Evolutionary conservation across 37 sponge, comb jelly and placozoan species (phyloP), one percentile per base, ranked within the genome.

Genomic region (Ianthella basta): DNA sequence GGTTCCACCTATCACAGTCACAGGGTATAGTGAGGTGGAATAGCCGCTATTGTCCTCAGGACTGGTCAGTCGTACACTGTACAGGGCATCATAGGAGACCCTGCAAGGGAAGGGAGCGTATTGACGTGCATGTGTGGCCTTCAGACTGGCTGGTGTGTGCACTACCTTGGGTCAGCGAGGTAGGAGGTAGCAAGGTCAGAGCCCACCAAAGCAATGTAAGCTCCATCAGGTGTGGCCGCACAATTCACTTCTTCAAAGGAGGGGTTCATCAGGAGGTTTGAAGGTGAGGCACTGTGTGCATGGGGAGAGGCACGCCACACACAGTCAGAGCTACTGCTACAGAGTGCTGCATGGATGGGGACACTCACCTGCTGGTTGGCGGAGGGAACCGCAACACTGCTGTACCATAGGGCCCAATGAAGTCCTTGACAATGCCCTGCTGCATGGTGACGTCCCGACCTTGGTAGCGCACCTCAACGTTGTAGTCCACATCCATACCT

Each of bases 191-290:
- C 68, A 6, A 27, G 24, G 69, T 83, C 83, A 32, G 64, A 4
- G 25, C 34, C 38, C 14, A 83, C 55, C 8, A 44, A 44, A 54
- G 30, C 44, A 55, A 83, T 69, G 70, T 83, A 83, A 44, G 83
- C 83, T 37, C 55, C 83, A 25, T 83, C 83, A 24, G 69, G 68
- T 50, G 64, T 68, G 32, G 64, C 55, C 21, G 83, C 70, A 83
- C 55, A 40, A 55, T 69, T 30, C 33, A 83, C 70, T 32, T 67
- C 69, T 70, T 83, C 83, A 83, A 68, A 69, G 24, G 83, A 83
- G 15, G 83, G 83, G 69, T 83, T 68, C 10, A 55, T 27, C 20
- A 83, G 32, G 15, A 83, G 0, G 41, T 83, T 83, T 16, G 27
- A 15, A 19, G 83, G 69, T 2, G 55, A 68, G 18, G 40, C 53